Evolutionary conservation across 2,797 vertebrate species (phyloP), one percentile per base, ranked within the genome.

Genomic region (Thripadectes ignobilis): DNA sequence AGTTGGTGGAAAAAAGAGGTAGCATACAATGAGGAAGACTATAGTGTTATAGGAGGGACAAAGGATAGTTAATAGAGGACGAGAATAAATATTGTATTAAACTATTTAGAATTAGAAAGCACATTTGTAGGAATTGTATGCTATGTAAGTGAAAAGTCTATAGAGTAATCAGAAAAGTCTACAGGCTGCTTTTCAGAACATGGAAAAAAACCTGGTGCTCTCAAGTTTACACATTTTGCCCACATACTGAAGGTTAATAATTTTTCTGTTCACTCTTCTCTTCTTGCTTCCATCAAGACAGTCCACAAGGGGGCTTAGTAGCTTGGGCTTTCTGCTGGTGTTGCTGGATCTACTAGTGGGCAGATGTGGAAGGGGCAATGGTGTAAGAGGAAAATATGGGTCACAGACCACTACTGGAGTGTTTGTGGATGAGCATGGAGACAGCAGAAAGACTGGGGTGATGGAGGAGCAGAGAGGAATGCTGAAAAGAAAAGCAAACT

Each of bases 241-340:
- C 22, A 21, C 3, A 6, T 20, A 14, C 8, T 14, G 27, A 68
- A 79, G 20, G 41, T 29, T 19, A 41, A 24, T 52, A 5, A 23
- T 34, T 80, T 57, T 80, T 41, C 34, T 2, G 0, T 71, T 88
- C 34, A 30, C 26, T 5, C 32, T 39, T 7, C 23, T 74, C 21
- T 71, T 24, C 39, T 67, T 89, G 63, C 30, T 89, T n/a, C 68
- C 79, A 54, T 77, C 43, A 0, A 8, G 65, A 43, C 41, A 89
- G 57, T 61, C 91, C 93, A 96, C 91, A 80, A 91, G 93, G 85
- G 88, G 89, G 85, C 85, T 95, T 92, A 61, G 55, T 20, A 92
- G 34, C 57, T 39, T 74, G 94, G 91, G 20, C 34, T 89, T 58
- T 66, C 45, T 74, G 23, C 34, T 77, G 43, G 36, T 51, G 26